These are phyloP conservation scores for Motacilla alba DNA, from an alignment of 2,113 vertebrate genomes.

Conservation along the genomic window DNA sequence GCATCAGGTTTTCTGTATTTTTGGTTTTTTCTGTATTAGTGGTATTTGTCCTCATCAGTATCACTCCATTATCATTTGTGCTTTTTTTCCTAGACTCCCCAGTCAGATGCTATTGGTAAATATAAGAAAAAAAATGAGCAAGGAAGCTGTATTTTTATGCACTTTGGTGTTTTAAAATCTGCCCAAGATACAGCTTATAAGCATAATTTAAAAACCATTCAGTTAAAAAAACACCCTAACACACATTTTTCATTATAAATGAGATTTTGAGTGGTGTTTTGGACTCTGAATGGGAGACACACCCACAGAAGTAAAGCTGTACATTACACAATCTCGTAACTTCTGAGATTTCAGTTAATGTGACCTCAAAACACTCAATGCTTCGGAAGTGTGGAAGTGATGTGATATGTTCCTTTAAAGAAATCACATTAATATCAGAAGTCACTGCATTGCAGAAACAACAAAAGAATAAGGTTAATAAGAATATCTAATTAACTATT, in stretches of 20 bases:
- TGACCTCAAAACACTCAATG: not conserved
- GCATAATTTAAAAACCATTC: not conserved
- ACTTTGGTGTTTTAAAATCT: not conserved
- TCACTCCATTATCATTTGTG: not conserved
- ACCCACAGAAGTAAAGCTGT: not conserved
- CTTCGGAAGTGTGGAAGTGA: not conserved
- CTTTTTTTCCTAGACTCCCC: not conserved
- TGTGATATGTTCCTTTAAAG: rapidly evolving
- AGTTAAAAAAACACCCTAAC: not conserved
- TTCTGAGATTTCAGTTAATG: not conserved
- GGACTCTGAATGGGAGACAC: not conserved
- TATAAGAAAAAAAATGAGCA: not conserved
- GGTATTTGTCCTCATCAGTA: not conserved
- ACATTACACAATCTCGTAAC: not conserved
- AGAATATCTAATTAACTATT: not conserved
- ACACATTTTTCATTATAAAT: not conserved
- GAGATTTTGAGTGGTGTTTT: not conserved
- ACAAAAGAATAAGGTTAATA: not conserved
- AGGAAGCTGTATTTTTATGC: not conserved
- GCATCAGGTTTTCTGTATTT: not conserved
- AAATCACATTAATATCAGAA: not conserved
- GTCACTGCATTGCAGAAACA: not conserved
- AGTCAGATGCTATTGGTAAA: not conserved
- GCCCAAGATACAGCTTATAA: not conserved
- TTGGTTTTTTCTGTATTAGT: not conserved